Conservation (phyloP, 92 coral and sea anemone genomes). For the Parazoanthus darwini region DNA sequence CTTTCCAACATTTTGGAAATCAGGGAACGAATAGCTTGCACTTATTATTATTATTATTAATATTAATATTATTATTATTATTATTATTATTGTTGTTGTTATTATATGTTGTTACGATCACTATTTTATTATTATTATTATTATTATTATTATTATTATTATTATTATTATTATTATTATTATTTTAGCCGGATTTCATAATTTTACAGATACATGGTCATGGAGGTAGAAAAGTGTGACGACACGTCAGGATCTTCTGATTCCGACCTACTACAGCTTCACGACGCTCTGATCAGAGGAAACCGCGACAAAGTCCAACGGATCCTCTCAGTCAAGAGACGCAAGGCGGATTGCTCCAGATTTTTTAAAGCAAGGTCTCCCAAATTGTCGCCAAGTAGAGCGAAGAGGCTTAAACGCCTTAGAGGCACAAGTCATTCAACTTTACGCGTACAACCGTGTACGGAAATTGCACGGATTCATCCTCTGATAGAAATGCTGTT, state of each 20-base stretch:
- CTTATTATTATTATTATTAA: neutral
- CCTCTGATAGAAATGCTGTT: conserved; percentile 26
- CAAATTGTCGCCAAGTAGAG: neutral
- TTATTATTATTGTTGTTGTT: neutral
- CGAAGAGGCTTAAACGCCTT: neutral
- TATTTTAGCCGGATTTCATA: no score
- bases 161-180: no score
- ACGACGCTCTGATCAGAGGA: conserved; percentile 19
- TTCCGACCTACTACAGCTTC: neutral
- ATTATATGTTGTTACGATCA: neutral
- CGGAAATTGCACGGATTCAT: neutral
- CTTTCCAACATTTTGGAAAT: no score
- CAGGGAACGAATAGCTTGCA: no score
- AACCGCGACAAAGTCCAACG: conserved; percentile 14
- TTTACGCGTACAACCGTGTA: neutral
- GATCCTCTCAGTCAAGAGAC: conserved; percentile 17
- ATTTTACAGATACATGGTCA: no score
- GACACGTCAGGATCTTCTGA: neutral
- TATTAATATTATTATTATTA: neutral
- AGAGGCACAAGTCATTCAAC: neutral
- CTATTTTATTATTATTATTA: neutral
- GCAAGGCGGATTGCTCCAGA: neutral
- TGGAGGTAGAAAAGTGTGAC: conserved; percentile 10
- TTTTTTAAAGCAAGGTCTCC: neutral
- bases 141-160: neutral